Evolutionary conservation across 2,797 vertebrate species (phyloP), one percentile per base, ranked within the genome.

Genomic region (Gephyroberyx darwinii): DNA sequence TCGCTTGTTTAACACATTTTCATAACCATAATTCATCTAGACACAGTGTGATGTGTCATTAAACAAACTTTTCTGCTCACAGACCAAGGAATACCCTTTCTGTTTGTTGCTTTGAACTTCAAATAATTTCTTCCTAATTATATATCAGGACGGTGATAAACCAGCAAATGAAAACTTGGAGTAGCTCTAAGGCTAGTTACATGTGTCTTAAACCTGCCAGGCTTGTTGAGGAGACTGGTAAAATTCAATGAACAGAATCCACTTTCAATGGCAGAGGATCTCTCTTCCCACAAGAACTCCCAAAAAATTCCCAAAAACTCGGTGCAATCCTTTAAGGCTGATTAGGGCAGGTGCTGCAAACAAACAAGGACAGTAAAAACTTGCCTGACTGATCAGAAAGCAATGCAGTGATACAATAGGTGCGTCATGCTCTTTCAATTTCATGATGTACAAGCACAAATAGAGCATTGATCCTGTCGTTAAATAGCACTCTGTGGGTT

Each of bases 401-500:
- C 43, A 37, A n/a, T 30, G 45, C 37, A 14, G 30, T 58, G 43
- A 16, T 48, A 47, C 19, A 57, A n/a, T 14, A 62, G 50, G 57
- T 67, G 52, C 37, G 20, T 64, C 43, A 45, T 54, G 51, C 48
- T 41, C 77, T 61, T 71, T 84, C 70, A 65, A 55, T 77, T 69
- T 59, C 54, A 71, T 64, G 68, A 74, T 56, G 65, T 77, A 76
- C 26, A 55, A 69, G 57, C 14, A 71, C 52, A 76, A 80, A 69
- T 2, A 55, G 74, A 75, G 80, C 35, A 1, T 14, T 39, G 72
- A 69, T 81, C 60, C 74, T 35, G 65, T 48, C 62, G 68, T 69
- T 56, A 51, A 88, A 84, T 52, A 77, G 70, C 53, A 68, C 86
- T 79, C 69, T 13, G 52, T 65, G 78, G 85, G 57, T 77, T 75